Percentiles rank a stretch among this genome's conserved stretches.
phyloP scores from a whole-genome alignment of 2,797 vertebrate species.

The Catamblyrhynchus diadema region DNA sequence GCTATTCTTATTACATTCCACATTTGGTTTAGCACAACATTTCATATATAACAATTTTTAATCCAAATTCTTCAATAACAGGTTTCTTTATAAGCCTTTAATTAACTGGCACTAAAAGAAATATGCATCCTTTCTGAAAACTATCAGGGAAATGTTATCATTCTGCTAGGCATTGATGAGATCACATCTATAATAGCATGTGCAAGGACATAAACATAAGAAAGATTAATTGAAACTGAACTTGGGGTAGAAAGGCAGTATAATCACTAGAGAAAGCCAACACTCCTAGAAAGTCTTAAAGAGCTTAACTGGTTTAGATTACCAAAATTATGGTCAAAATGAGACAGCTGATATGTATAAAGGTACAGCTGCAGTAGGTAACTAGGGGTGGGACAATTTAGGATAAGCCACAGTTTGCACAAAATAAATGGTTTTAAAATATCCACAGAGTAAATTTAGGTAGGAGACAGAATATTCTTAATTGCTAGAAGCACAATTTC shows the following conservation, averaged over 20 bases:
- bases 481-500: neutral
- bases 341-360: neutral
- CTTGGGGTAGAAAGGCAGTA: neutral
- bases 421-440: neutral
- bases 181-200: neutral
- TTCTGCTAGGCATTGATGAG: neutral
- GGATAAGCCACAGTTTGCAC: neutral
- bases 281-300: neutral
- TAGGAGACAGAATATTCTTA: neutral
- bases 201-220: neutral
- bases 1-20: neutral
- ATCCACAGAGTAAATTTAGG: neutral
- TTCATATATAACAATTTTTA: neutral
- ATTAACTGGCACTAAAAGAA: neutral
- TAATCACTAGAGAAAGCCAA: neutral
- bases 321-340: neutral
- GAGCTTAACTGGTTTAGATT: neutral
- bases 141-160: neutral
- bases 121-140: neutral
- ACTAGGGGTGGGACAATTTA: neutral
- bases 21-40: neutral
- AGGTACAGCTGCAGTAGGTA: neutral
- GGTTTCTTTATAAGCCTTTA: neutral
- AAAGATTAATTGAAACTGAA: neutral
- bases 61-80: neutral